phyloP scores from a whole-genome alignment of 2,888 invertebrate species.

The Caenorhabditis doughertyi region DNA sequence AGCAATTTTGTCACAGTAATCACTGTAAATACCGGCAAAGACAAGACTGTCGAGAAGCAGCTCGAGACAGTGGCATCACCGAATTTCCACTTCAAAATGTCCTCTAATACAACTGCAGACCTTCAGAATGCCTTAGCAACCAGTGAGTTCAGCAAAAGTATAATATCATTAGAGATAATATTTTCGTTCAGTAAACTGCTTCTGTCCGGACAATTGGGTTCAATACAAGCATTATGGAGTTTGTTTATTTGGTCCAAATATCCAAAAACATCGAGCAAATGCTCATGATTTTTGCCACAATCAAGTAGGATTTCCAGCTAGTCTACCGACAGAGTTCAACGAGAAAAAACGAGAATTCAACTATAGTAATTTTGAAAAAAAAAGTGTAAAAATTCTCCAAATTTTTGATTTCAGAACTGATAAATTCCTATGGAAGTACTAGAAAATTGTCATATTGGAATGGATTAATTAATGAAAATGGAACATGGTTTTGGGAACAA shows the following conservation, averaged over 20 bases:
- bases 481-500: constrained; percentile 31
- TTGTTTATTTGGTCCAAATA: neutral
- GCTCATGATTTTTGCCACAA: neutral
- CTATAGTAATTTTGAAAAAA: neutral
- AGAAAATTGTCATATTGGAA: constrained; percentile 14
- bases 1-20: too few relatives aligned
- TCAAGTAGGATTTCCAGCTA: neutral
- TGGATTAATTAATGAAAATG: constrained; percentile 11
- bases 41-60: neutral
- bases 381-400: neutral
- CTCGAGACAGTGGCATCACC: neutral
- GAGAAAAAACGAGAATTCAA: constrained; percentile 4
- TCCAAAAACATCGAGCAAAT: neutral
- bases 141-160: too few relatives aligned
- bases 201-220: constrained; percentile 15
- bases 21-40: neutral
- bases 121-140: too few relatives aligned
- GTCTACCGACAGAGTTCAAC: constrained; percentile 1
- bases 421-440: constrained; percentile 12
- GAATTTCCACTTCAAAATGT: too few relatives aligned
- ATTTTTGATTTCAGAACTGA: neutral
- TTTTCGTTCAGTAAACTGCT: constrained; percentile 41
- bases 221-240: constrained; percentile 8
- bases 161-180: too few relatives aligned
- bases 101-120: neutral